Conservation (phyloP, 2,888 invertebrate species). For the Biston betularia region DNA sequence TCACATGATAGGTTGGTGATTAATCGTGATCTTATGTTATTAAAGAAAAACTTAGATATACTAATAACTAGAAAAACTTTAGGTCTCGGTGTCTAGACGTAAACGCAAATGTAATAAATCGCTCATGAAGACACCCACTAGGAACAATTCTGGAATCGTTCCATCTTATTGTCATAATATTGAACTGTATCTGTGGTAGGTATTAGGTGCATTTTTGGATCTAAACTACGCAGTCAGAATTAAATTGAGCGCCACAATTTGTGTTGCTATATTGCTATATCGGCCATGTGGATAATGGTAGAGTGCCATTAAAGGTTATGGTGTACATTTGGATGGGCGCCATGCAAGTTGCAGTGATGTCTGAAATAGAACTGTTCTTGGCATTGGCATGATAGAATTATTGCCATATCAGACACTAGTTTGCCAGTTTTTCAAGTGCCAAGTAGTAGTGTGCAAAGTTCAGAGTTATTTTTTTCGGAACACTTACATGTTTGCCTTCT, state of each 20-base stretch:
- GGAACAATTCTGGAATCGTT: conserved; percentile 43
- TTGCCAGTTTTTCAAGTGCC: not conserved
- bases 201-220: conserved; percentile 50
- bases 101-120: not conserved
- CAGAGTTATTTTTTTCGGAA: not conserved
- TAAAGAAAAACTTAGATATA: too few relatives aligned
- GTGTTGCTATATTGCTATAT: conserved; percentile 19
- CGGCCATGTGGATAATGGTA: conserved; percentile 38
- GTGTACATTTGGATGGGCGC: conserved; percentile 58
- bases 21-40: too few relatives aligned
- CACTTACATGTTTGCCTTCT: not conserved
- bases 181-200: conserved; percentile 41
- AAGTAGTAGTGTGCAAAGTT: not conserved
- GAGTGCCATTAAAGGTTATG: conserved; percentile 50
- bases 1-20: too few relatives aligned
- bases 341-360: conserved; percentile 42
- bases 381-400: conserved; percentile 27
- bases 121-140: not conserved
- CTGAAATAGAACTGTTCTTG: conserved; percentile 15
- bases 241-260: conserved; percentile 59
- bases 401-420: conserved; percentile 13
- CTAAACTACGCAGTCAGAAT: conserved; percentile 50
- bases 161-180: conserved; percentile 48
- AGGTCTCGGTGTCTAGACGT: not conserved
- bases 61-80: not conserved